phyloP scores from a whole-genome alignment of 2,113 vertebrate species.

The Hydrolagus affinis region DNA sequence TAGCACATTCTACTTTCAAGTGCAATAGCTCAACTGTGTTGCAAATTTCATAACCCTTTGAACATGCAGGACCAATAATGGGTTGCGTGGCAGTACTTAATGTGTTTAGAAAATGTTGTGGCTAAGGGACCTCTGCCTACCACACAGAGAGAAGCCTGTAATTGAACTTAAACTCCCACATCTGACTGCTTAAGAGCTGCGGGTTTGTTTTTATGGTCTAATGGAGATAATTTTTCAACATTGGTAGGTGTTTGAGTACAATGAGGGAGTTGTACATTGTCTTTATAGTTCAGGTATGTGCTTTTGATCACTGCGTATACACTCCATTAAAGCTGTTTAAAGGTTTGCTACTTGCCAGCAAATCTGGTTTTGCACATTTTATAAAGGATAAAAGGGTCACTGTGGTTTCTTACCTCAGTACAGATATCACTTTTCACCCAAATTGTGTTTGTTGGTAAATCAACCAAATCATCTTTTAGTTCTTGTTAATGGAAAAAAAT shows the following conservation, averaged over 20 bases:
- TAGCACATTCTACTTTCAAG: conserved; percentile 42
- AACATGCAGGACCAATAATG: conserved; percentile 34
- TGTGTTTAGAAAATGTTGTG: conserved; percentile 37
- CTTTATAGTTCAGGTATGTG: conserved; percentile 41
- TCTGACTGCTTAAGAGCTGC: conserved; percentile 45
- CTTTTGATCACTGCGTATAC: conserved; percentile 45
- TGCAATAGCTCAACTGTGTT: conserved; percentile 48
- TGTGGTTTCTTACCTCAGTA: conserved; percentile 42
- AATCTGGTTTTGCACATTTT: conserved; percentile 47
- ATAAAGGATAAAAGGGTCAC: conserved; percentile 48
- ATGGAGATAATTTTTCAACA: conserved; percentile 53
- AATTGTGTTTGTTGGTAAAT: conserved; percentile 53
- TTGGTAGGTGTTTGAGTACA: conserved; percentile 43
- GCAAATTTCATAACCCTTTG: conserved; percentile 46
- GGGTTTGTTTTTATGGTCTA: conserved; percentile 39
- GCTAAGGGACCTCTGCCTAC: conserved; percentile 47
- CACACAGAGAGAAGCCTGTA: conserved; percentile 48
- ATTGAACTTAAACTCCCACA: conserved; percentile 52
- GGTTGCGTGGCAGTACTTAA: conserved; percentile 42
- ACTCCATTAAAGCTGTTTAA: conserved; percentile 40
- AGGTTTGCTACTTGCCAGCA: conserved; percentile 42
- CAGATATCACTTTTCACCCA: conserved; percentile 51
- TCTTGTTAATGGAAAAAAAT: conserved; percentile 50
- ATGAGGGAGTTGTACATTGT: conserved; percentile 35
- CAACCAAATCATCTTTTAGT: conserved; percentile 53